Base-by-base conservation (phyloP, 2,797 vertebrate genomes). In the Orestias chungarensis region DNA sequence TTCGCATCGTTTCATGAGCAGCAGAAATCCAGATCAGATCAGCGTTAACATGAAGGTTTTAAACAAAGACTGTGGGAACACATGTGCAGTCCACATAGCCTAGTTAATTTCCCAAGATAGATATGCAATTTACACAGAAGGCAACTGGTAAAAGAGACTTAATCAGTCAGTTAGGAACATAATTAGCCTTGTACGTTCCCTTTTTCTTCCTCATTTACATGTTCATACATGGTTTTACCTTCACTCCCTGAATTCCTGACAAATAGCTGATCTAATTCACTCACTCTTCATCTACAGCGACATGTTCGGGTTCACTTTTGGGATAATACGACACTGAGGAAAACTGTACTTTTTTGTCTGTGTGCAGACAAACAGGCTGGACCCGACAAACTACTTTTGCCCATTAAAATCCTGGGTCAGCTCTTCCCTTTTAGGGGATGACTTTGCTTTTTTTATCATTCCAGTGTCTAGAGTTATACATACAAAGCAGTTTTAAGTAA, bases 101-200 rank as follows among this genome's bases (percentile, higher is more conserved):
- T 90, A 92, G 88, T 93, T 93, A 91, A 93, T 93, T 93, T 93
- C 92, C 92, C 92, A 93, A 93, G 92, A 94, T 93, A 93, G 92
- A 91, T 93, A 93, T 80, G 90, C 91, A 92, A 93, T 93, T 93
- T 93, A 92, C 92, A 93, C 93, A 91, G 89, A 92, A 93, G 92
- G 90, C 88, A 88, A 92, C 91, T 93, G 90, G 91, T 92, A 91
- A 93, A 91, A 92, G 92, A 92, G 91, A 93, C 92, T 93, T 93
- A 91, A 93, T 93, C 91, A 93, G 92, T 93, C 92, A 90, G 89
- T 93, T 93, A 88, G 92, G 93, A 92, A 92, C 90, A 91, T 92
- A 93, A 93, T 93, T 93, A 93, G 92, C 93, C 91, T 91, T 91
- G 88, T 93, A 89, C 89, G 86, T 89, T 87, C 73, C 84, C 83